Base-by-base conservation (phyloP, 2,797 vertebrate species). In the Oophaga sylvatica region DNA sequence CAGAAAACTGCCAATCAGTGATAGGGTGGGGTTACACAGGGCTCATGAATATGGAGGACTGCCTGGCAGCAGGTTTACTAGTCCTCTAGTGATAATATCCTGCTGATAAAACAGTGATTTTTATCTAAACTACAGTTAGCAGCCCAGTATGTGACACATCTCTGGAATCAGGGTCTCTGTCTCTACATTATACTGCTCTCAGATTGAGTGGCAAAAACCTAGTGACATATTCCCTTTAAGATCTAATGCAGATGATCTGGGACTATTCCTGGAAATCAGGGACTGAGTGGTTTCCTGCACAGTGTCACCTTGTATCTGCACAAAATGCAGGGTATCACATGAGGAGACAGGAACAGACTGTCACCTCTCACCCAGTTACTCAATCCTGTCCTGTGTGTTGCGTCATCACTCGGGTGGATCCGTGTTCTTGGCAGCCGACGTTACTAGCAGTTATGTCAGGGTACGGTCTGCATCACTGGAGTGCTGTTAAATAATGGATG, bases 321-420 rank as follows among this genome's bases (percentile, higher is more conserved):
- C 35, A 45, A 20, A 20, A 79, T 35, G 16, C 77, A 17, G 8
- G 57, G 17, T 80, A 13, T 80, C 79, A 71, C 56, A 56, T 83
- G 67, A 83, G 20, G 26, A 31, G 79, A 48, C 60, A 63, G 60
- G 75, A 70, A 56, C 59, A 86, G 67, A 4, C 57, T 29, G 53
- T 81, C 29, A 88, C 81, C 87, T 80, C 73, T 88, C 67, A 68
- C 87, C 87, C 84, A 88, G 17, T 88, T 84, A 80, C 80, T 62
- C 81, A 88, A 84, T 53, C 35, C 22, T 9, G 29, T 17, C 31
- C 16, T 0, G 29, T 8, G 2, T 20, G 26, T 88, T 85, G 29
- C 83, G 59, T 88, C 78, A 88, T 26, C 19, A 12, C 19, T 56
- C 6, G 71, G 82, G 70, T 22, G 57, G 78, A 45, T 59, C 17